Evolutionary conservation across 2,888 invertebrate genomes (phyloP), one percentile per base, ranked within the genome.

Genomic region (Morpho deidamia): DNA sequence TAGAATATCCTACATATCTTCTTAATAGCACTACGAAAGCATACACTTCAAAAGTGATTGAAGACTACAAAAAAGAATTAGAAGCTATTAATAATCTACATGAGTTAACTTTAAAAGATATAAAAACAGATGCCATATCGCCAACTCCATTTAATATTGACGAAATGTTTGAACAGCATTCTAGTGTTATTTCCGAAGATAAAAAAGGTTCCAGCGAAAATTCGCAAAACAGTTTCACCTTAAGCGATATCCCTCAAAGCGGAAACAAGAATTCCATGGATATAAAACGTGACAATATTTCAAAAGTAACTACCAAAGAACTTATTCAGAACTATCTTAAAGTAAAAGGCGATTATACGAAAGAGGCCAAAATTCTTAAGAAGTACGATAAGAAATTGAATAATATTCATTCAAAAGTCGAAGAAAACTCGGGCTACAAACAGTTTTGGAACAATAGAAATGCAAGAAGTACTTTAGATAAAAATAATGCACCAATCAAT

Each of bases 51-150:
- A 86, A 87, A 71, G 90, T 90, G 4, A 90, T 90, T 52, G 89
- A 90, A 71, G 90, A 90, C 70, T 90, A 90, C 58, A 90, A 86
- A 68, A 87, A 80, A 63, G 90, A 90, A 72, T 71, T 90, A 60
- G 81, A 86, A 68, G 83, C 90, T 51, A 90, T 90, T 41, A 87
- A 90, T 55, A 86, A 76, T 63, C 69, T 89, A 37, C 90, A 90
- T 54, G 81, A 88, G 55, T 75, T 90, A 7, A 88, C 90, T 8
- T 59, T 90, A 1, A 89, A 89, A 75, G 90, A 90, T 73, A 83
- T 90, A 48, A 82, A 89, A 68, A 78, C 78, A 32, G 88, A 90
- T 54, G 71, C 81, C 1, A 74, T 83, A 55, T 87, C 88, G 1
- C 88, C 89, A 1, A 86, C 86, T 11, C 89, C 88, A 10, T 58